Percentiles rank a stretch among this genome's conserved stretches.
Evolutionary conservation across 2,113 vertebrate species (phyloP).

Genomic region (Pluvialis apricaria): DNA sequence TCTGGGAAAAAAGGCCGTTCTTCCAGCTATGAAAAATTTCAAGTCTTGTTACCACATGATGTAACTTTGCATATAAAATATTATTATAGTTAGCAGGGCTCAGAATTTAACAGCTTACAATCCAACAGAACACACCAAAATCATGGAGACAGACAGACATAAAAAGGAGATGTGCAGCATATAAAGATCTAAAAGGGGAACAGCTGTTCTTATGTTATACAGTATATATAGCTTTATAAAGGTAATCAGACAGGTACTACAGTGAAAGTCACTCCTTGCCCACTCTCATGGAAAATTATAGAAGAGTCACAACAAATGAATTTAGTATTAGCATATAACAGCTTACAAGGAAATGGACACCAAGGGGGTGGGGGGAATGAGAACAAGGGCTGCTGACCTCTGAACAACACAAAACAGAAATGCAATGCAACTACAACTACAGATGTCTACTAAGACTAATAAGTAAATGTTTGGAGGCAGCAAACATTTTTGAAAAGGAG

Average conservation of each 20-base stretch:
- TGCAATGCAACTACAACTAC: neutral
- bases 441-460: neutral
- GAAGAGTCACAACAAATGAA: neutral
- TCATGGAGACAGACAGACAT: neutral
- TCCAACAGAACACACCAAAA: neutral
- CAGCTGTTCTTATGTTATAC: neutral
- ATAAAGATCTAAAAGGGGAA: neutral
- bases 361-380: neutral
- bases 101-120: neutral
- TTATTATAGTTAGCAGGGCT: neutral
- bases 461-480: neutral
- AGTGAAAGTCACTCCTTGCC: neutral
- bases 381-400: neutral
- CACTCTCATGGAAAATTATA: neutral
- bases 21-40: neutral
- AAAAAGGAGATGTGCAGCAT: neutral
- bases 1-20: neutral
- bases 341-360: neutral
- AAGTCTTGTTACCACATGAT: neutral
- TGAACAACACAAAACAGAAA: neutral
- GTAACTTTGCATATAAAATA: neutral
- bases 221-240: neutral
- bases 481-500: neutral
- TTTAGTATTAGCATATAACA: neutral
- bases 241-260: neutral